Percentiles rank a stretch among this genome's conserved stretches.
Conservation (phyloP, 30 jellyfish, hydroid and myxozoan genomes). For the Hydractinia symbiolongicarpus region DNA sequence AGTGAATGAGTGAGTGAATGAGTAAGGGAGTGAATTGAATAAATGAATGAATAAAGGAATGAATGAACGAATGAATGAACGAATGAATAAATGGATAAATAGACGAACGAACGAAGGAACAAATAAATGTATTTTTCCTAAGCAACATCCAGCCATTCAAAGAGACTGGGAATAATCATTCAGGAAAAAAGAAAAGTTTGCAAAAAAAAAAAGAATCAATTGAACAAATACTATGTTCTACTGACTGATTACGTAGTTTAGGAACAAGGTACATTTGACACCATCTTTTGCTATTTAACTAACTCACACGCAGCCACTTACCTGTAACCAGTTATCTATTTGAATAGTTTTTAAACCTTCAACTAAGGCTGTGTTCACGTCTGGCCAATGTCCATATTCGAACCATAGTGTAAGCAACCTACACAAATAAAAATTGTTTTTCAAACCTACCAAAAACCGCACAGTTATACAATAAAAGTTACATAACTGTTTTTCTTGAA, state of each 20-base stretch:
- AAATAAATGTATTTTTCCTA: too few relatives aligned
- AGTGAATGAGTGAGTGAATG: too few relatives aligned
- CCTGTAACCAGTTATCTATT: slow-evolving; percentile 99
- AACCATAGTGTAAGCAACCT: slow-evolving; percentile 96
- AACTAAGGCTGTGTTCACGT: slow-evolving; percentile 79
- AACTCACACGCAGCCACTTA: not conserved
- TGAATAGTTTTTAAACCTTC: slow-evolving; percentile 87
- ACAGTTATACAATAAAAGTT: not conserved
- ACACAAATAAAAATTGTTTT: not conserved
- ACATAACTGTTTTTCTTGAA: not conserved
- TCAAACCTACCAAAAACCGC: not conserved
- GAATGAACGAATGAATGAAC: too few relatives aligned
- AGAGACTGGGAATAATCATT: too few relatives aligned
- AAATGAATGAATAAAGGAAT: too few relatives aligned
- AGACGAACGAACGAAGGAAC: too few relatives aligned
- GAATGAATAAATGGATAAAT: too few relatives aligned
- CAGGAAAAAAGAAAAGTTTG: not conserved
- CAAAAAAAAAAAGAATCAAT: not conserved
- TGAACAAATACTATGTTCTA: not conserved
- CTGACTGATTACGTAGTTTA: too few relatives aligned
- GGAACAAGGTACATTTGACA: not conserved
- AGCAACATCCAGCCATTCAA: too few relatives aligned
- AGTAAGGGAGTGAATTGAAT: too few relatives aligned
- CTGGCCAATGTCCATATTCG: slow-evolving; percentile 85
- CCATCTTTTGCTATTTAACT: not conserved